These are phyloP conservation scores for Sinodicranocentrus sp. DNA, from an alignment of 2,888 invertebrate species.

Conservation along the genomic window DNA sequence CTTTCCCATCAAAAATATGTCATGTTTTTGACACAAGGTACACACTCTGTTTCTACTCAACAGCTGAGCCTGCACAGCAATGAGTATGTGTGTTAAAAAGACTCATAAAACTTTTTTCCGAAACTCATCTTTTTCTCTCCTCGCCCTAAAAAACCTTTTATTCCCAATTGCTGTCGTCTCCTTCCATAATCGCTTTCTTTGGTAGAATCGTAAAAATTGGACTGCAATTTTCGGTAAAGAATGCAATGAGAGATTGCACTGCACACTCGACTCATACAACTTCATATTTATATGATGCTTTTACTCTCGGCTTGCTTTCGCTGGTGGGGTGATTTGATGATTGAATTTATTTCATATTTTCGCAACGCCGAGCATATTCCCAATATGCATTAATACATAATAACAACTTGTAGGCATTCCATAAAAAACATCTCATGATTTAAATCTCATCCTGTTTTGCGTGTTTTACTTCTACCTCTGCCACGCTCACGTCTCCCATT, in stretches of 20 bases:
- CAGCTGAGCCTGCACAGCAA: constrained; percentile 16
- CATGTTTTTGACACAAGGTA: too few relatives aligned
- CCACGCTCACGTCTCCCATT: too few relatives aligned
- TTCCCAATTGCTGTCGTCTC: not conserved
- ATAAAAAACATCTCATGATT: too few relatives aligned
- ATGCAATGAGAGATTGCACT: not conserved
- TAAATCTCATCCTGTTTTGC: too few relatives aligned
- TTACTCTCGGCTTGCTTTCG: too few relatives aligned
- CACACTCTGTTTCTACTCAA: too few relatives aligned
- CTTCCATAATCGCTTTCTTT: constrained; percentile 37
- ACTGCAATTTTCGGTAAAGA: too few relatives aligned
- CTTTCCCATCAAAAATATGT: too few relatives aligned
- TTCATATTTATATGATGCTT: not conserved
- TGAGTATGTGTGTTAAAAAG: too few relatives aligned
- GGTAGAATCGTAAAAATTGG: constrained; percentile 30
- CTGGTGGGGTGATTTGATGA: too few relatives aligned
- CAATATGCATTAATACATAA: constrained; percentile 17
- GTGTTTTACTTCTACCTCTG: too few relatives aligned
- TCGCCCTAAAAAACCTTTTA: constrained; percentile 16
- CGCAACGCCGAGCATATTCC: not conserved
- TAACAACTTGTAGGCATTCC: constrained; percentile 27
- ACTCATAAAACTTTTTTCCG: not conserved
- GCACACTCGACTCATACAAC: not conserved
- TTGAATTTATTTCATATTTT: too few relatives aligned
- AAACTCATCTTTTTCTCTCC: not conserved